Evolutionary conservation across 30 jellyfish, hydroid and myxozoan species (phyloP).

Genomic region (Turritopsis dohrnii): DNA sequence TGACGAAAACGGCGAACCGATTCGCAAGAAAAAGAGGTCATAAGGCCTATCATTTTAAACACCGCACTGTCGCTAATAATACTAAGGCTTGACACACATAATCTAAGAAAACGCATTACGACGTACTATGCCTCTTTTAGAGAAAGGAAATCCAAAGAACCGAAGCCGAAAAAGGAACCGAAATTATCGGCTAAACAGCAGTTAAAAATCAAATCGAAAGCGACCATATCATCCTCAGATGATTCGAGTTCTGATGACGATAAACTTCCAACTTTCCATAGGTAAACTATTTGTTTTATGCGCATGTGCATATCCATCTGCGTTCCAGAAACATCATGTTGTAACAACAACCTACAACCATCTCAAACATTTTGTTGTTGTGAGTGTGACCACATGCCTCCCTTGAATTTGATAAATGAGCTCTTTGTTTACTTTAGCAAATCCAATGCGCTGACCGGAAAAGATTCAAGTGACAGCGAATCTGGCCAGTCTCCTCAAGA

Average conservation of each 20-base stretch:
- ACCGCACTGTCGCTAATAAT: too few relatives aligned
- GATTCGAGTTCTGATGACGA: constrained; percentile 83
- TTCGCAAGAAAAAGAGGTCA: constrained; percentile 15
- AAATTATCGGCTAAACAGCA: constrained; percentile 82
- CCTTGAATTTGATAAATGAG: too few relatives aligned
- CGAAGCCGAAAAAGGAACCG: constrained; percentile 64
- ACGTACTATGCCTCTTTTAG: too few relatives aligned
- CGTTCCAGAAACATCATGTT: too few relatives aligned
- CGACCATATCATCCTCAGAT: constrained; percentile 79
- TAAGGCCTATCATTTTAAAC: not conserved
- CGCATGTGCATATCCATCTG: too few relatives aligned
- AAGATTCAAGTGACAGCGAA: not conserved
- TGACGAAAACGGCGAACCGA: constrained; percentile 45
- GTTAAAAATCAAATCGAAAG: constrained; percentile 82
- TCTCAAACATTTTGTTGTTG: not conserved
- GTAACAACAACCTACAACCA: not conserved
- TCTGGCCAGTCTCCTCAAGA: not conserved
- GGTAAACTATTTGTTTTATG: too few relatives aligned
- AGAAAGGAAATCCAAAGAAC: constrained; percentile 58
- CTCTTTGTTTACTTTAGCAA: too few relatives aligned
- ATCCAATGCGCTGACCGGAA: not conserved
- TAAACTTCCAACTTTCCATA: constrained; percentile 13
- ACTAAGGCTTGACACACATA: too few relatives aligned
- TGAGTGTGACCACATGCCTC: too few relatives aligned
- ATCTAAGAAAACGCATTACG: too few relatives aligned